These are phyloP conservation scores for Xiphophorus maculatus DNA, from an alignment of 2,113 vertebrate species.

Conservation along the genomic window DNA sequence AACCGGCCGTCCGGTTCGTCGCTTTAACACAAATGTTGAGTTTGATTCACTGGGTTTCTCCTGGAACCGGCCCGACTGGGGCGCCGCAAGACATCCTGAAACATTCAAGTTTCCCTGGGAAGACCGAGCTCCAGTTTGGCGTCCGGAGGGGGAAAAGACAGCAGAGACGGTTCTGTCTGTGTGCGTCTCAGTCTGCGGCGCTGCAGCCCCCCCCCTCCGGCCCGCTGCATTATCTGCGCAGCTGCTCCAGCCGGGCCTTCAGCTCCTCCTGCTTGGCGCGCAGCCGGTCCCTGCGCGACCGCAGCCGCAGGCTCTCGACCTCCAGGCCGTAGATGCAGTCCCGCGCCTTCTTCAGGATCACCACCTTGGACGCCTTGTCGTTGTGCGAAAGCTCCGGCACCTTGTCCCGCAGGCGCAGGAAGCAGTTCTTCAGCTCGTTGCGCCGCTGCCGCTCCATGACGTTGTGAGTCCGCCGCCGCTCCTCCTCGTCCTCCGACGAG, in stretches of 20 bases:
- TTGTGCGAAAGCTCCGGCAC: conserved; percentile 82
- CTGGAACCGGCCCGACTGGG: conserved; percentile 26
- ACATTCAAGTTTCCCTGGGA: conserved; percentile 50
- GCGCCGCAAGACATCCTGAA: conserved; percentile 64
- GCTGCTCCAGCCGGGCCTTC: conserved; percentile 62
- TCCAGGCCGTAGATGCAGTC: conserved; percentile 80
- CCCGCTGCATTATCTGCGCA: conserved; percentile 55
- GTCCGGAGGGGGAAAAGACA: not conserved
- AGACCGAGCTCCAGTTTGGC: conserved; percentile 19
- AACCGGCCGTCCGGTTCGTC: no score
- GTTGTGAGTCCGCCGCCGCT: conserved; percentile 81
- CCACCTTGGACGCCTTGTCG: conserved; percentile 84
- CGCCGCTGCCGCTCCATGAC: conserved; percentile 84
- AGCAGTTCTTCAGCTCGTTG: conserved; percentile 84
- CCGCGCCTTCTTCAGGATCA: conserved; percentile 81
- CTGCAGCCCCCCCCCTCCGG: not conserved
- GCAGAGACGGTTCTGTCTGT: conserved; percentile 22
- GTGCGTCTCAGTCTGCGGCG: conserved; percentile 7
- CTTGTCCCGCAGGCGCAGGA: conserved; percentile 78
- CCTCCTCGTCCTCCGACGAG: conserved; percentile 76
- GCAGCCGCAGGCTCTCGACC: conserved; percentile 61
- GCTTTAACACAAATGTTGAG: no score
- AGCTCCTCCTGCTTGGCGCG: conserved; percentile 71
- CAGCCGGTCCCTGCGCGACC: conserved; percentile 59
- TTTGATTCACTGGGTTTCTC: not conserved